These are phyloP conservation scores for Scaptomyza flava DNA, from an alignment of 2,888 invertebrate species.

Conservation along the genomic window DNA sequence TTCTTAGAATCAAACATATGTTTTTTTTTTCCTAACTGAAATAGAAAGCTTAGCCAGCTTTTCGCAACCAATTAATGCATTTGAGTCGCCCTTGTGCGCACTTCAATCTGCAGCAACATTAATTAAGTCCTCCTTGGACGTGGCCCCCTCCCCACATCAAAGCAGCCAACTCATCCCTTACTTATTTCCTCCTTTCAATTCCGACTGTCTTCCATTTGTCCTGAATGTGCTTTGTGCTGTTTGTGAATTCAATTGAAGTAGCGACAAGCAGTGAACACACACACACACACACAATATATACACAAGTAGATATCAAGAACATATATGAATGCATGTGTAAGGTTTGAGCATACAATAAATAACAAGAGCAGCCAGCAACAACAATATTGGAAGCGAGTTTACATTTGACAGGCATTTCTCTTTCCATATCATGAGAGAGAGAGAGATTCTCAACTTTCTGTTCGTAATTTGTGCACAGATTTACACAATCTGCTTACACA, in stretches of 20 bases:
- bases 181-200: conserved; percentile 34
- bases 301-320: conserved; percentile 19
- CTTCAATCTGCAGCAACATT: conserved; percentile 39
- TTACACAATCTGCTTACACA: conserved; percentile 24
- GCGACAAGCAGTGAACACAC: conserved; percentile 22
- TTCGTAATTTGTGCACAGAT: conserved; percentile 42
- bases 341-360: conserved; percentile 36
- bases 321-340: conserved; percentile 24
- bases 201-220: conserved; percentile 11
- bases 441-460: conserved; percentile 26
- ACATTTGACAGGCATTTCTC: conserved; percentile 48
- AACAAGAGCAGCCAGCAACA: conserved; percentile 19
- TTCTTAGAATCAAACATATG: not conserved
- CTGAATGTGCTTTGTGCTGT: conserved; percentile 37
- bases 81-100: conserved; percentile 2
- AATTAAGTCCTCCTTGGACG: conserved; percentile 44
- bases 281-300: not conserved
- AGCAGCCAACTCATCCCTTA: conserved; percentile 1
- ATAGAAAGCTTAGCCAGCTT: not conserved
- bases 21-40: not conserved
- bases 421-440: conserved; percentile 3
- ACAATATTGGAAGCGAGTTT: conserved; percentile 38
- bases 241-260: conserved; percentile 61
- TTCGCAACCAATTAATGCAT: conserved; percentile 21
- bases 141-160: not conserved